A percentile compares a stretch with the other conserved stretches of the same genome.
Conservation (phyloP, 2,113 vertebrate species). For the Aspidoscelis tigris region DNA sequence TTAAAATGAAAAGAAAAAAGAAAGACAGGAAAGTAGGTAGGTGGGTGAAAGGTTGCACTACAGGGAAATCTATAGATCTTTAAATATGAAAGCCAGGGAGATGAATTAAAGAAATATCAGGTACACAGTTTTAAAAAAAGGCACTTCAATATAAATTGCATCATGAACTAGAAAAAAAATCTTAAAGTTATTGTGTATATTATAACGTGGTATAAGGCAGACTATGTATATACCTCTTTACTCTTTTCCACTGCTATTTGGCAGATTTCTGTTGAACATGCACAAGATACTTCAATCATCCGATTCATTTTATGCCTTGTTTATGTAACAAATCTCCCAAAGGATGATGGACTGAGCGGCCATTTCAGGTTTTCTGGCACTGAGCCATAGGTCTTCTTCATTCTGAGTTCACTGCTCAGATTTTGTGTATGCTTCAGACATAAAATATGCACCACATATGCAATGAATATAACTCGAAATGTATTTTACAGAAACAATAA, state of each 20-base stretch:
- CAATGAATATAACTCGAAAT: too few species aligned
- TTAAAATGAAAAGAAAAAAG: constrained; percentile 50
- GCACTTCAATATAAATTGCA: constrained; percentile 55
- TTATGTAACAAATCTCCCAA: background rate
- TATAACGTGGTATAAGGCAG: too few species aligned
- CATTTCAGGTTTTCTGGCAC: too few species aligned
- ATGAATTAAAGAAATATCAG: constrained; percentile 62
- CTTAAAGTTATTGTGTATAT: background rate
- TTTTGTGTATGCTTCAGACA: too few species aligned
- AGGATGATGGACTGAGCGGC: too few species aligned
- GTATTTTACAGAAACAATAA: too few species aligned
- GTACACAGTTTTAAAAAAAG: constrained; percentile 47
- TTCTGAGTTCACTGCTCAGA: too few species aligned
- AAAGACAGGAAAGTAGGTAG: constrained; percentile 41
- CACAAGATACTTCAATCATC: background rate
- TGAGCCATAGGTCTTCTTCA: too few species aligned
- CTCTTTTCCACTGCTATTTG: background rate
- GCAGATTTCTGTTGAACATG: background rate
- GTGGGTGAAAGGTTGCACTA: constrained; percentile 69
- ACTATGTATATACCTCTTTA: background rate
- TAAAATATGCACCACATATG: too few species aligned
- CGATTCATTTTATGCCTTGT: background rate
- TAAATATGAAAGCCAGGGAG: constrained; percentile 49
- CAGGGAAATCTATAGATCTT: constrained; percentile 68
- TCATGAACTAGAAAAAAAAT: constrained; percentile 47